Base-by-base conservation (phyloP, 2,888 invertebrate species). In the Maniola hyperantus region DNA sequence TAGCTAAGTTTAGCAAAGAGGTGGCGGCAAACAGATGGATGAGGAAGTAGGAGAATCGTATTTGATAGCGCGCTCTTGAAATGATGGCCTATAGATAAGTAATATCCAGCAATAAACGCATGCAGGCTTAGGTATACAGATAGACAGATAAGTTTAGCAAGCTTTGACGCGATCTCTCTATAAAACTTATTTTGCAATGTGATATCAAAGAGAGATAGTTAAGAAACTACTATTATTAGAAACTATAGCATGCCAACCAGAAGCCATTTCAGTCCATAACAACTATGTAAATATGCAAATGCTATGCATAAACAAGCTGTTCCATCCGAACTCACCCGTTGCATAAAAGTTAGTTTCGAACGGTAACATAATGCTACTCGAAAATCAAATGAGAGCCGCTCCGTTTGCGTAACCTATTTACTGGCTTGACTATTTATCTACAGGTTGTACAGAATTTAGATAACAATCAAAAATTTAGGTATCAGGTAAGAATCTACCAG, bases 251-350 rank as follows among this genome's bases (percentile, higher is more conserved):
- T 20, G 20, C 65, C 54, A 67, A 67, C 65, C 55, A 62, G 69
- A 65, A 58, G 67, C 61, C 66, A 70, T 69, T 67, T 73, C 65
- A 66, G 71, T 67, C 66, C 54, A 66, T 60, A 64, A 66, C 66
- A 66, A 69, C 70, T 69, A 58, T 64, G 72, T 72, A 69, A 73
- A 73, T 72, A 71, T 73, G 70, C 72, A 72, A 63, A 70, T 70
- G 60, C 57, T 70, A 67, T 72, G 70, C 73, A 73, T 69, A 72
- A 68, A 73, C 73, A 72, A 73, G 70, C 68, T 68, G 72, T 65
- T 70, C 64, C 66, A 67, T 63, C 69, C 59, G 67, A 67, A 71
- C 65, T 70, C 65, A 65, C 48, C 55, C 66, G 67, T 66, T 69
- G 66, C 66, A 70, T 67, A 73, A 72, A 72, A 70, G 68, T 73